These are phyloP conservation scores for Crotalus helleri DNA, from an alignment of 2,113 vertebrate genomes.

Conservation along the genomic window DNA sequence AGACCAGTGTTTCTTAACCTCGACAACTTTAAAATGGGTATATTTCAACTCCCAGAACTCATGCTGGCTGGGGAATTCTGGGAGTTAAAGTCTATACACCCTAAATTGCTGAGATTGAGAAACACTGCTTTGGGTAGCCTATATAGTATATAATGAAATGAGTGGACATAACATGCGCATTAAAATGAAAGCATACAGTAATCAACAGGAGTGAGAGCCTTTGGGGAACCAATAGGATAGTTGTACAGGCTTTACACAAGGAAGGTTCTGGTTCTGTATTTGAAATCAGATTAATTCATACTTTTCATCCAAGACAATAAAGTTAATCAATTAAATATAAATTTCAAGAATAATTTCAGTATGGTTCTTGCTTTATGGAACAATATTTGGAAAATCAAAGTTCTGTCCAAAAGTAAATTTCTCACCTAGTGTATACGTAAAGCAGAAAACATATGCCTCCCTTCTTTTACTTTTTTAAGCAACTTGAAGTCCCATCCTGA, in stretches of 20 bases:
- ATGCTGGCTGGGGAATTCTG: background rate
- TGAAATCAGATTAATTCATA: background rate
- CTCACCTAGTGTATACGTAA: background rate
- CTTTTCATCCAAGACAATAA: background rate
- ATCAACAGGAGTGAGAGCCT: background rate
- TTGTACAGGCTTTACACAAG: background rate
- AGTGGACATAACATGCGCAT: background rate
- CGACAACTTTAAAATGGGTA: background rate
- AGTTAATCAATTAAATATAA: background rate
- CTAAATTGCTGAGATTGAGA: background rate
- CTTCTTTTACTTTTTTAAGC: background rate
- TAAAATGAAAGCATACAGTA: background rate
- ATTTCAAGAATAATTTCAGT: background rate
- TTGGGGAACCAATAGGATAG: background rate
- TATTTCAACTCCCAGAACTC: background rate
- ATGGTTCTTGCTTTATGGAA: background rate
- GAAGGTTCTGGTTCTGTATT: background rate
- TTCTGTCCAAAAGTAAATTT: background rate
- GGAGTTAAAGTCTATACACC: background rate
- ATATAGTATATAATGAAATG: background rate
- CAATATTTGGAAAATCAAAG: background rate
- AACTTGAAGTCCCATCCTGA: background rate
- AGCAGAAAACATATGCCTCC: background rate
- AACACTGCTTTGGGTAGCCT: background rate
- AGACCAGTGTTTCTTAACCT: background rate